Conservation (phyloP, 1,140 invertebrate genomes). For the Rhizoglyphus robini region DNA sequence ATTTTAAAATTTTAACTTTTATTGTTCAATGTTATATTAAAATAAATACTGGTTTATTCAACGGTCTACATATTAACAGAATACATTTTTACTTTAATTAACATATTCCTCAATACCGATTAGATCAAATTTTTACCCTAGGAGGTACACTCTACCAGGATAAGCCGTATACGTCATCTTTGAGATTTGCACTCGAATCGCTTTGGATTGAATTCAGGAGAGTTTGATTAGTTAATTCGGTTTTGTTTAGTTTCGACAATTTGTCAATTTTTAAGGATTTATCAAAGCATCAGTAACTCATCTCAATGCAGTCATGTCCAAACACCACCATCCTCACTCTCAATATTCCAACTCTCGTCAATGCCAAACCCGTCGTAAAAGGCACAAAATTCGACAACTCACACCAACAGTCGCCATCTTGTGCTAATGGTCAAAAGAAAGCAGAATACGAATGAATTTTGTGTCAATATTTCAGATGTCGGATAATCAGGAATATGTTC, state of each 20-base stretch:
- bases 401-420: neutral
- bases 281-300: constrained; percentile 1
- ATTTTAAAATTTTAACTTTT: too few relatives aligned
- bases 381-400: too few relatives aligned
- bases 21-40: too few relatives aligned
- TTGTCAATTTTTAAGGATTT: neutral
- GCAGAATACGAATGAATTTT: constrained; percentile 10
- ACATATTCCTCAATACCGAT: constrained; percentile 2
- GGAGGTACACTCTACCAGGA: constrained; percentile 73
- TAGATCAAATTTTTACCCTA: constrained; percentile 41
- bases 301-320: neutral
- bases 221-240: neutral
- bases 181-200: constrained; percentile 93
- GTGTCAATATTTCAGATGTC: constrained; percentile 20
- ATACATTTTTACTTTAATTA: too few relatives aligned
- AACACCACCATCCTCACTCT: neutral
- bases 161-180: constrained; percentile 88
- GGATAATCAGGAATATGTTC: neutral
- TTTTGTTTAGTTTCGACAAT: too few relatives aligned
- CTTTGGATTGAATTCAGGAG: constrained; percentile 46
- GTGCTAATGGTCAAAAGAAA: neutral
- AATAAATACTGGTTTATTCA: too few relatives aligned
- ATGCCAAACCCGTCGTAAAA: too few relatives aligned
- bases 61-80: too few relatives aligned
- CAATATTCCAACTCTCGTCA: too few relatives aligned